Conservation (phyloP, 1,140 invertebrate genomes). For the Mylabris phalerata region DNA sequence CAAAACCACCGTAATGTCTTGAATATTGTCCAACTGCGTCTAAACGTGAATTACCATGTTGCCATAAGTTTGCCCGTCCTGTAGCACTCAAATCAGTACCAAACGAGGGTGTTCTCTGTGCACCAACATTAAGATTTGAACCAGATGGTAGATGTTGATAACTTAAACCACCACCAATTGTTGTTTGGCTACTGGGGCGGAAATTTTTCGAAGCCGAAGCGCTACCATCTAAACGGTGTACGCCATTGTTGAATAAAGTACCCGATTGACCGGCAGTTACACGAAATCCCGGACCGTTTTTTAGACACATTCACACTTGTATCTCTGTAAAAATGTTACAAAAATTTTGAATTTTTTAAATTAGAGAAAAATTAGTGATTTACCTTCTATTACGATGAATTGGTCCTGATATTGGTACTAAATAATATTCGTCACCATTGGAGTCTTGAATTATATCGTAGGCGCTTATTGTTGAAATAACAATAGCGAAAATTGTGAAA, state of each 20-base stretch:
- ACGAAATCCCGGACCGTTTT: not conserved
- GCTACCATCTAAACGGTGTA: conserved; percentile 9
- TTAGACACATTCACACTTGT: conserved; percentile 9
- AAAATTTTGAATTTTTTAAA: not conserved
- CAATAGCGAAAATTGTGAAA: too few relatives aligned
- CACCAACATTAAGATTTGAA: conserved; percentile 15
- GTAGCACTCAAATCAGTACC: conserved; percentile 19
- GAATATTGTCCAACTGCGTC: conserved; percentile 20
- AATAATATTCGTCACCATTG: not conserved
- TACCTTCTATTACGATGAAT: conserved; percentile 3
- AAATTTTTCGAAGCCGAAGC: conserved; percentile 19
- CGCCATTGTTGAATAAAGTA: conserved; percentile 16
- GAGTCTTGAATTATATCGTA: conserved; percentile 4
- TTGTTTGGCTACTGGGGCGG: conserved; percentile 10
- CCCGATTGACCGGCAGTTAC: conserved; percentile 15
- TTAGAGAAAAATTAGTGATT: not conserved
- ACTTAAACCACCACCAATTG: conserved; percentile 13
- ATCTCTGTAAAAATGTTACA: conserved; percentile 2
- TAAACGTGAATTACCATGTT: conserved; percentile 11
- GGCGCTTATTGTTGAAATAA: not conserved
- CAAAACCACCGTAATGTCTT: conserved; percentile 23
- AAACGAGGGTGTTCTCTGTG: conserved; percentile 9
- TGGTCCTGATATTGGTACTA: not conserved
- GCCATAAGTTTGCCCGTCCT: conserved; percentile 19
- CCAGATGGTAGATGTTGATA: conserved; percentile 21